Evolutionary conservation across 2,888 invertebrate species (phyloP).

Genomic region (Odontocolon sp.): DNA sequence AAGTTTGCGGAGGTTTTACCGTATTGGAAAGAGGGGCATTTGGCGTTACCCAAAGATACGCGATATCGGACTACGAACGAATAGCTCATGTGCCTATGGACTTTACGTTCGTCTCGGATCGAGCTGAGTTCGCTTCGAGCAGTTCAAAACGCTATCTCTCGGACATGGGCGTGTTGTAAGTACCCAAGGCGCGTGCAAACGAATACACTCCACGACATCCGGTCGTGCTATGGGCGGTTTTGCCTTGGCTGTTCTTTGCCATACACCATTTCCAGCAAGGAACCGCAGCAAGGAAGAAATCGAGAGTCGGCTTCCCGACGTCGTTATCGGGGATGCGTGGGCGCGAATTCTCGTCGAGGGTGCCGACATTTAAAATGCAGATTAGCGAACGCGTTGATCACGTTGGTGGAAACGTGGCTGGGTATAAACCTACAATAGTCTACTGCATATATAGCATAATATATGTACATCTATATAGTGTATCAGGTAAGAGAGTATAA

Average conservation of each 20-base stretch:
- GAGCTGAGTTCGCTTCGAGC: conserved; percentile 27
- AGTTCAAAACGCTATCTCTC: conserved; percentile 37
- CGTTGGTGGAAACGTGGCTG: conserved; percentile 29
- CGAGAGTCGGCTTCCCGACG: conserved; percentile 28
- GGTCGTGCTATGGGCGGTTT: conserved; percentile 54
- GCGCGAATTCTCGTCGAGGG: conserved; percentile 58
- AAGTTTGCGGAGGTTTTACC: conserved; percentile 15
- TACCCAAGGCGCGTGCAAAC: conserved; percentile 27
- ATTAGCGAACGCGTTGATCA: conserved; percentile 68
- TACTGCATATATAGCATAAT: not conserved
- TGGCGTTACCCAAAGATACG: conserved; percentile 31
- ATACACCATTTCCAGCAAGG: not conserved
- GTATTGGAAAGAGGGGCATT: conserved; percentile 35
- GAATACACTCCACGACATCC: conserved; percentile 51
- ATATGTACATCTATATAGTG: not conserved
- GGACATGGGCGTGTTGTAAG: conserved; percentile 29
- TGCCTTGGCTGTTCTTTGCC: not conserved
- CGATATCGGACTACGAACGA: conserved; percentile 35
- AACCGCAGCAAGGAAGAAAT: conserved; percentile 30
- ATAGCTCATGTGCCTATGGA: conserved; percentile 19
- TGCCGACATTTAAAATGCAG: conserved; percentile 74
- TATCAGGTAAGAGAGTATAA: conserved; percentile 63
- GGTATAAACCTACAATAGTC: conserved; percentile 1
- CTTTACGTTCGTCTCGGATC: conserved; percentile 29
- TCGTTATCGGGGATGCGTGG: conserved; percentile 55